Percentiles rank a stretch among this genome's conserved stretches.
Conservation (phyloP, 30 jellyfish, hydroid and myxozoan genomes). For the Rhopilema esculentum region DNA sequence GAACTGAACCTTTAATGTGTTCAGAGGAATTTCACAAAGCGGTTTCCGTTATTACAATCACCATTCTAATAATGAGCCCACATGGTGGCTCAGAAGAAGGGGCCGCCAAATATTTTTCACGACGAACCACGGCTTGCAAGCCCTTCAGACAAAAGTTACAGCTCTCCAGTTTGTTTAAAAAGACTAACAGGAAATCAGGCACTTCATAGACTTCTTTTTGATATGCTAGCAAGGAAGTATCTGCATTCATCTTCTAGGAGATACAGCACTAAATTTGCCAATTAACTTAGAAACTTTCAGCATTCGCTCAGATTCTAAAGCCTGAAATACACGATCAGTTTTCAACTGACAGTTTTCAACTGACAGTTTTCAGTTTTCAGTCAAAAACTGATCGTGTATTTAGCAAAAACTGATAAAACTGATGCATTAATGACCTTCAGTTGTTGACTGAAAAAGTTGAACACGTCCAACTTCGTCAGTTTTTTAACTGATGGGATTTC, state of each 20-base stretch:
- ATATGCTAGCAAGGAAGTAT: too few species aligned
- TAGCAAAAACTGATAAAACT: slow-evolving; percentile 7
- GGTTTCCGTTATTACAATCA: slow-evolving; percentile 13
- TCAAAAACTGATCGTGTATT: slow-evolving; percentile 25
- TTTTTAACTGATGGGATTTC: slow-evolving; percentile 1
- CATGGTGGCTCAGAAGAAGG: slow-evolving; percentile 33
- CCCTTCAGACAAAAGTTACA: not conserved
- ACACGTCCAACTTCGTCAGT: slow-evolving; percentile 21
- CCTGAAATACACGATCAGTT: slow-evolving; percentile 26
- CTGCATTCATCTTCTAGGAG: too few species aligned
- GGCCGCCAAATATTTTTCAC: slow-evolving; percentile 29
- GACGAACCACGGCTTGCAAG: slow-evolving; percentile 3
- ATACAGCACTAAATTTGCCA: too few species aligned
- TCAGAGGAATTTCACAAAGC: slow-evolving; percentile 13
- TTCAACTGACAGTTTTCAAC: not conserved
- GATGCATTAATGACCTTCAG: slow-evolving; percentile 8
- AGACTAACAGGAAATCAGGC: too few species aligned
- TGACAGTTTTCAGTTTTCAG: slow-evolving; percentile 19
- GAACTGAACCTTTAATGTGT: not conserved
- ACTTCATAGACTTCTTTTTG: too few species aligned
- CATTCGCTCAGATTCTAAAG: too few species aligned
- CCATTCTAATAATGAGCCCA: slow-evolving; percentile 22
- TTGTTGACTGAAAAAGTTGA: slow-evolving; percentile 19
- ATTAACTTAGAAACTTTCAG: too few species aligned
- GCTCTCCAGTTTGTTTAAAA: not conserved